Percentiles rank a stretch among this genome's conserved stretches.
phyloP scores from a whole-genome alignment of 1,140 invertebrate species.

The Hermetia illucens region DNA sequence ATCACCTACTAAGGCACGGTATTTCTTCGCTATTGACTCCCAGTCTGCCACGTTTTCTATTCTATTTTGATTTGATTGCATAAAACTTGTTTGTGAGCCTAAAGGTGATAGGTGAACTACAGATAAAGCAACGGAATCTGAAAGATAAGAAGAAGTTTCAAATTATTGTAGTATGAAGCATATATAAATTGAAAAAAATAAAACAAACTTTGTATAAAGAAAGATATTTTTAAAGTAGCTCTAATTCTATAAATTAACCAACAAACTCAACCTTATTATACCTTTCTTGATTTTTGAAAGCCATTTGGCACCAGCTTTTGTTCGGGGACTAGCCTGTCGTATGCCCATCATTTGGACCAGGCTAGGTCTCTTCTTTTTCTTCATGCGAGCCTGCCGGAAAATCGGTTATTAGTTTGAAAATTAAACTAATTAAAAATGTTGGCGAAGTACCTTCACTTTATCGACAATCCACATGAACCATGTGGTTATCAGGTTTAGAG shows the following conservation, averaged over 20 bases:
- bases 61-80: conserved; percentile 41
- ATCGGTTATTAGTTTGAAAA: neutral
- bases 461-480: conserved; percentile 74
- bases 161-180: conserved; percentile 11
- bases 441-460: conserved; percentile 50
- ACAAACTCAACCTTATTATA: too few species aligned
- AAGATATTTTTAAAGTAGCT: neutral
- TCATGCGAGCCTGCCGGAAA: conserved; percentile 39
- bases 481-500: conserved; percentile 89
- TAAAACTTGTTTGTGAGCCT: conserved; percentile 70
- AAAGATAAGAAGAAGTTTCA: conserved; percentile 17
- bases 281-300: conserved; percentile 69
- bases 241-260: too few species aligned
- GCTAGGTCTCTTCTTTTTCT: conserved; percentile 63
- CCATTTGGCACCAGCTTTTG: conserved; percentile 74
- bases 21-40: conserved; percentile 78
- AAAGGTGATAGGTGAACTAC: conserved; percentile 62
- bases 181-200: neutral
- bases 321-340: conserved; percentile 57
- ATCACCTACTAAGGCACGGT: conserved; percentile 48
- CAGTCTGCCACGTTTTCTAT: conserved; percentile 87
- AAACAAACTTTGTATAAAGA: too few species aligned
- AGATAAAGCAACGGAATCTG: conserved; percentile 60
- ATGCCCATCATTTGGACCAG: conserved; percentile 67
- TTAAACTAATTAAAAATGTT: neutral